phyloP scores from a whole-genome alignment of 2,113 vertebrate species.

The Indicator maculatus region DNA sequence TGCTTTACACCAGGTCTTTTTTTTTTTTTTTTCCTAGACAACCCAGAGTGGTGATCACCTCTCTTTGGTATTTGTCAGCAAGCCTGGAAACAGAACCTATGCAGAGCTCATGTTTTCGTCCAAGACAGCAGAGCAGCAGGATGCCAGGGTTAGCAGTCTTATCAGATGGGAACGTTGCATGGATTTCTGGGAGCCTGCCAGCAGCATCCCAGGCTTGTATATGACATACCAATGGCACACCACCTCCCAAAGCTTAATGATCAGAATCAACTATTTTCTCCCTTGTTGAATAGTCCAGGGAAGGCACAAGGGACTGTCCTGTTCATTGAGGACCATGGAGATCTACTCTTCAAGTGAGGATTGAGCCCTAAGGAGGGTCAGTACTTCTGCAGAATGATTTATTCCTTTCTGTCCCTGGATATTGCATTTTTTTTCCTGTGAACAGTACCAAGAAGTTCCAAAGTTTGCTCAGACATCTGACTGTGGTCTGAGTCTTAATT shows the following conservation, averaged over 20 bases:
- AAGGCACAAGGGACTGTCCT: background rate
- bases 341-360: background rate
- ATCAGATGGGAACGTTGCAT: background rate
- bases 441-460: background rate
- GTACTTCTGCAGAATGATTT: background rate
- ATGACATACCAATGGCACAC: background rate
- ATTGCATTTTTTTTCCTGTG: background rate
- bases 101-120: background rate
- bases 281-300: background rate
- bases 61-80: background rate
- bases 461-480: background rate
- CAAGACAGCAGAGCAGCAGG: background rate
- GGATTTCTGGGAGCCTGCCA: background rate
- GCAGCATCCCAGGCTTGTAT: background rate
- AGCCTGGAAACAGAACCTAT: background rate
- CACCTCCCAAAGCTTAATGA: background rate
- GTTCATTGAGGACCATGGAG: background rate
- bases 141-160: background rate
- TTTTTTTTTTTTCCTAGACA: background rate
- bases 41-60: background rate
- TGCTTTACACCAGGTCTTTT: background rate
- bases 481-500: background rate
- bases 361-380: background rate
- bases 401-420: background rate
- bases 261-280: background rate